A percentile compares a stretch with the other conserved stretches of the same genome.
Evolutionary conservation across 2,888 invertebrate species (phyloP).

Genomic region (Gryllus longicercus): DNA sequence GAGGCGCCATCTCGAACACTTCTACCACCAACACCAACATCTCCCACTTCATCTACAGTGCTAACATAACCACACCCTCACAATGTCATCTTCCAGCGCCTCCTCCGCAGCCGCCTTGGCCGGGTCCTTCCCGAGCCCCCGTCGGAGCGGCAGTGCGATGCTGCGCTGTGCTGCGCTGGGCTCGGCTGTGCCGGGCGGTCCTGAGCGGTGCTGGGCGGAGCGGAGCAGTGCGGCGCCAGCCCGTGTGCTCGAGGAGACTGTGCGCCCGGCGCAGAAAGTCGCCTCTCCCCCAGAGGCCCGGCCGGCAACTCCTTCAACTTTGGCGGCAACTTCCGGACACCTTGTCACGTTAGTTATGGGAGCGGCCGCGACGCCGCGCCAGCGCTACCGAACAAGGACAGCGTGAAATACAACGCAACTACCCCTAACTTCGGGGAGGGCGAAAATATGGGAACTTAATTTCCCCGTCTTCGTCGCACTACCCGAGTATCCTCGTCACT

Average conservation of each 20-base stretch:
- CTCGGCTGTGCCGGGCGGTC: no score
- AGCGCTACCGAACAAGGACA: conserved; percentile 9
- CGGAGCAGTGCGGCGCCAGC: neutral
- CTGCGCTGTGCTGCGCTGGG: no score
- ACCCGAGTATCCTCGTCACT: neutral
- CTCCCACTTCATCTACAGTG: no score
- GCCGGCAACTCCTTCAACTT: conserved; percentile 17
- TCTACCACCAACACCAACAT: no score
- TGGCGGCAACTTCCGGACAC: conserved; percentile 17
- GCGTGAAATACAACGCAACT: conserved; percentile 17
- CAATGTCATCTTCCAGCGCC: no score
- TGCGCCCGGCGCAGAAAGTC: neutral
- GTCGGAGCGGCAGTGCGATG: no score
- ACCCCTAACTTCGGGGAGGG: conserved; percentile 9
- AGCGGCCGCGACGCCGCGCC: conserved; percentile 17
- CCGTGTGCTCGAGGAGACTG: neutral
- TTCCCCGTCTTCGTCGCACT: neutral
- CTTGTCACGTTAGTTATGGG: conserved; percentile 17
- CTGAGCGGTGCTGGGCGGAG: no score
- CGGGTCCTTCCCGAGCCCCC: no score
- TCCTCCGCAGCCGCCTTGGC: no score
- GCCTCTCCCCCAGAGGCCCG: neutral
- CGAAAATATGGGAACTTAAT: conserved; percentile 8
- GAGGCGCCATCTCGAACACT: no score
- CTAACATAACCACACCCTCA: no score